Conservation (phyloP, 2,113 vertebrate genomes). For the Lycocorax pyrrhopterus region DNA sequence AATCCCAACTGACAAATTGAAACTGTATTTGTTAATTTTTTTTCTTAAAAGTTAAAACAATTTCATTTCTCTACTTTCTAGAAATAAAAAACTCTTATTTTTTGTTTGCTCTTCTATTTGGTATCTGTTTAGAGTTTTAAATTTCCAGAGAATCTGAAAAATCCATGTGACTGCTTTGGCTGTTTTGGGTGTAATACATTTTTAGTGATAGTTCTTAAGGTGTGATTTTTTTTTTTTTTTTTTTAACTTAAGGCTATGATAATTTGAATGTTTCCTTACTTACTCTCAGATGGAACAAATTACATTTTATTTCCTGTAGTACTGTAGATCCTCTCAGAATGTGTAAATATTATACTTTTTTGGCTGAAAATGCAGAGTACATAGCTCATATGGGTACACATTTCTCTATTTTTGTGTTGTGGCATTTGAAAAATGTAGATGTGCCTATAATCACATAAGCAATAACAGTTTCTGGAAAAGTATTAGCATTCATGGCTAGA, state of each 20-base stretch:
- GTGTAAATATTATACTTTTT: not conserved
- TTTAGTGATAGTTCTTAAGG: not conserved
- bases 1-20: not conserved
- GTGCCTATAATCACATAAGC: not conserved
- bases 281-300: not conserved
- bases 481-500: not conserved
- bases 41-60: not conserved
- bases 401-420: not conserved
- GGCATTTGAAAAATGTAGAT: not conserved
- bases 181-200: not conserved
- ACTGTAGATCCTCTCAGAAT: not conserved
- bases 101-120: not conserved
- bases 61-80: not conserved
- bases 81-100: not conserved
- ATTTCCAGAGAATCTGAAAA: not conserved
- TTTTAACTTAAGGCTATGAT: not conserved
- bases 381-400: not conserved
- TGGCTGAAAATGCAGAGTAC: not conserved
- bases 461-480: not conserved
- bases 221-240: not conserved
- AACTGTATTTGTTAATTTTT: not conserved
- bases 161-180: not conserved
- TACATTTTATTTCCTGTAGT: not conserved
- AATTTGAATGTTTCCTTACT: not conserved
- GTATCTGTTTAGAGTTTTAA: not conserved